Evolutionary conservation across 2,797 vertebrate species (phyloP).

Genomic region (Rhynchotus rufescens): DNA sequence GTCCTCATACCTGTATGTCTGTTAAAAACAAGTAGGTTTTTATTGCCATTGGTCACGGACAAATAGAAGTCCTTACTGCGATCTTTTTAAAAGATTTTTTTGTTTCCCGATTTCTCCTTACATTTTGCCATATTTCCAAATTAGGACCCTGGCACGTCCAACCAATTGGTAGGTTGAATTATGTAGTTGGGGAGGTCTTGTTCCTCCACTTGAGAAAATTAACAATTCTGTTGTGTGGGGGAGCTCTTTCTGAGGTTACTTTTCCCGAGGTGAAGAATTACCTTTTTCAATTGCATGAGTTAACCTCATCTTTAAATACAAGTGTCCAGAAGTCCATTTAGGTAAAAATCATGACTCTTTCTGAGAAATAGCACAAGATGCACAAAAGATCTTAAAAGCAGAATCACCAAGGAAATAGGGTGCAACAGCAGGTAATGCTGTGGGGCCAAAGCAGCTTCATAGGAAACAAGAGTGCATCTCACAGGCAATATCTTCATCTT

Average conservation of each 20-base stretch:
- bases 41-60: background rate
- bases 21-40: background rate
- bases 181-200: background rate
- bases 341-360: background rate
- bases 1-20: background rate
- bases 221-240: background rate
- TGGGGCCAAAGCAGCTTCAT: too few species aligned
- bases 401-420: background rate
- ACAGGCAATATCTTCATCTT: background rate
- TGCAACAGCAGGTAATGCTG: background rate
- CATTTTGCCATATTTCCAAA: background rate
- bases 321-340: background rate
- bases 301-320: background rate
- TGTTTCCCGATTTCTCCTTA: background rate
- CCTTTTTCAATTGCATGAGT: too few species aligned
- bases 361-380: background rate
- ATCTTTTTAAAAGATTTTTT: background rate
- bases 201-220: background rate
- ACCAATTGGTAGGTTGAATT: background rate
- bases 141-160: background rate
- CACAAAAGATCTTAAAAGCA: background rate
- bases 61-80: background rate
- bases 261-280: background rate
- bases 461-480: background rate
- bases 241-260: background rate